These are phyloP conservation scores for Nysson spinosus DNA, from an alignment of 2,888 invertebrate genomes.

Conservation along the genomic window DNA sequence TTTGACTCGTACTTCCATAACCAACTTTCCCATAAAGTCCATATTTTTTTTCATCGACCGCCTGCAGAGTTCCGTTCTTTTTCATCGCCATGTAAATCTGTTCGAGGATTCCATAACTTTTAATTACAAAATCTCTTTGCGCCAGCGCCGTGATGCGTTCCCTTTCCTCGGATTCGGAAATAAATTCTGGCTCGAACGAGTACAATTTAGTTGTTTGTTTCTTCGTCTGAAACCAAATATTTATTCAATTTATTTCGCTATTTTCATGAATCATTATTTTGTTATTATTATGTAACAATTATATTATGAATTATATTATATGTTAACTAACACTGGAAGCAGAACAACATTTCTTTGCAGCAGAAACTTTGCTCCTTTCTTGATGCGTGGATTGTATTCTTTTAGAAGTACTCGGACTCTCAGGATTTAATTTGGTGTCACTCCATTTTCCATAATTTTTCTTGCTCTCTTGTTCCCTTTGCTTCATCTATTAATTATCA, in stretches of 20 bases:
- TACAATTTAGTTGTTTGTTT: conserved; percentile 70
- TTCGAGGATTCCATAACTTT: conserved; percentile 85
- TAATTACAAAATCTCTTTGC: conserved; percentile 84
- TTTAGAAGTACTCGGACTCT: conserved; percentile 54
- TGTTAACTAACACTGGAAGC: conserved; percentile 15
- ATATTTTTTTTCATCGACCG: conserved; percentile 84
- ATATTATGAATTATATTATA: neutral
- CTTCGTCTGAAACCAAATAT: conserved; percentile 50
- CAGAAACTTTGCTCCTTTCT: conserved; percentile 75
- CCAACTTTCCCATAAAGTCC: conserved; percentile 61
- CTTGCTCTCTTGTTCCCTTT: conserved; percentile 64
- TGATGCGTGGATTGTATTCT: conserved; percentile 54
- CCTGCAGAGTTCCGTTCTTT: conserved; percentile 82
- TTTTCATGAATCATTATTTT: too few species aligned
- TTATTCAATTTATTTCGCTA: too few species aligned
- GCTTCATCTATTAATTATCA: conserved; percentile 53
- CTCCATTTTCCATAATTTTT: conserved; percentile 60
- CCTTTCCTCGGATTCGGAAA: conserved; percentile 85
- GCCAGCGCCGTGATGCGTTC: conserved; percentile 83
- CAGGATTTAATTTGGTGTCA: conserved; percentile 62
- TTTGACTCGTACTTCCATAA: conserved; percentile 6
- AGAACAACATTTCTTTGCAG: conserved; percentile 11
- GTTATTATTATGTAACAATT: too few species aligned
- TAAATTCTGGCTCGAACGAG: conserved; percentile 83
- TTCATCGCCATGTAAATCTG: conserved; percentile 84